phyloP scores from a whole-genome alignment of 35 echinoderm and acorn worm species.

The Anneissia japonica region DNA sequence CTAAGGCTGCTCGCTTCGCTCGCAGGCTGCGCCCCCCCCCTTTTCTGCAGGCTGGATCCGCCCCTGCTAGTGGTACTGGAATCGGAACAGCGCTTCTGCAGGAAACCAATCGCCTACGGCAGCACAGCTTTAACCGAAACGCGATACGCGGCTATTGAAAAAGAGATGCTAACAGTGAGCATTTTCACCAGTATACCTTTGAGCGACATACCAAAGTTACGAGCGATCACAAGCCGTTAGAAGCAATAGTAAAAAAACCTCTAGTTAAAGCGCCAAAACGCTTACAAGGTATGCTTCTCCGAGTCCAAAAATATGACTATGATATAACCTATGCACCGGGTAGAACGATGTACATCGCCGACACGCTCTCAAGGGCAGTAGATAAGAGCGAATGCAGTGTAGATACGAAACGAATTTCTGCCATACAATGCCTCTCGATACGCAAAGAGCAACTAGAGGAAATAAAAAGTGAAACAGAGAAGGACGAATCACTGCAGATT shows the following conservation, averaged over 20 bases:
- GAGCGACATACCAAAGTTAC: background rate
- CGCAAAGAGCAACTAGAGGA: background rate
- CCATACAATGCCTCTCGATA: no score
- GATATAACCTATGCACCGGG: background rate
- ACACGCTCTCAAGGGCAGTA: constrained; percentile 1
- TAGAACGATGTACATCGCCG: background rate
- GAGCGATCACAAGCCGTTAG: constrained; percentile 6
- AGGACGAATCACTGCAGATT: constrained; percentile 18
- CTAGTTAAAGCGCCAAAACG: background rate
- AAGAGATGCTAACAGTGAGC: background rate
- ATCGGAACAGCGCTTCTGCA: no score
- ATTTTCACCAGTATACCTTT: background rate
- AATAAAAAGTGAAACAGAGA: background rate
- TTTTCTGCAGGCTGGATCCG: no score
- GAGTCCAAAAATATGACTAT: background rate
- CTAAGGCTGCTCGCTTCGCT: no score
- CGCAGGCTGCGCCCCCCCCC: no score
- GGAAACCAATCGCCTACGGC: no score
- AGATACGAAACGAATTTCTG: background rate
- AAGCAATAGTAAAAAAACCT: constrained; percentile 12
- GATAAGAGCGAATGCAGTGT: background rate
- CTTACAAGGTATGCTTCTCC: constrained; percentile 8
- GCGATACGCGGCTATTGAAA: background rate
- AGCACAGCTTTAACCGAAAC: no score
- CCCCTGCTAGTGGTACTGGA: no score